Percentiles rank a stretch among this genome's conserved stretches.
phyloP scores from a whole-genome alignment of 2,797 vertebrate species.

The Cyclopterus lumpus region DNA sequence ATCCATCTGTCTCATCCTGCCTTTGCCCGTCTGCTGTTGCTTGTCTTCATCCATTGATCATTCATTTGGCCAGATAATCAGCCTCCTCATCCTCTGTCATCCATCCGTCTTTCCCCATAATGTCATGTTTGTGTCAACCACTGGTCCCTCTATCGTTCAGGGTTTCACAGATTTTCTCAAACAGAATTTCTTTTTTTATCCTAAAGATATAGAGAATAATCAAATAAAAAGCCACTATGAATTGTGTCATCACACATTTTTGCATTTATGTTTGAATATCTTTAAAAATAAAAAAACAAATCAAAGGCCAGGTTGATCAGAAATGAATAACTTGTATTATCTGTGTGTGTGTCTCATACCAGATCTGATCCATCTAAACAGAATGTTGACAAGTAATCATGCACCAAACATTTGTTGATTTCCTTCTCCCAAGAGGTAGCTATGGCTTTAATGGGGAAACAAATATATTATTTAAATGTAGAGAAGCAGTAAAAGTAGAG shows the following conservation, averaged over 20 bases:
- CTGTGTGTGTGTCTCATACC: background rate
- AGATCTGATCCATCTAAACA: background rate
- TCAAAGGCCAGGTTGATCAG: background rate
- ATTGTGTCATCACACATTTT: background rate
- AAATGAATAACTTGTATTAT: background rate
- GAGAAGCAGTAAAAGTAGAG: background rate
- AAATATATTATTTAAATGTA: background rate
- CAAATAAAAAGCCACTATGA: background rate
- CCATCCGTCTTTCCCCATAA: background rate
- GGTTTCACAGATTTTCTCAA: background rate
- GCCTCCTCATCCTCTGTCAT: slow-evolving; percentile 7
- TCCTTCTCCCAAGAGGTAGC: too few relatives aligned
- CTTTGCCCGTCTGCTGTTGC: slow-evolving; percentile 40
- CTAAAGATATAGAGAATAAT: background rate
- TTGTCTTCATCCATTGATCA: slow-evolving; percentile 32
- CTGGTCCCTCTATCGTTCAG: background rate
- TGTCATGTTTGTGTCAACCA: background rate
- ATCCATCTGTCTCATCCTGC: background rate
- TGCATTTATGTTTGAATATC: background rate
- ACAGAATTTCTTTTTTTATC: background rate
- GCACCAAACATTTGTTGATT: background rate
- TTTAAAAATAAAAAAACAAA: background rate
- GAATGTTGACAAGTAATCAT: background rate
- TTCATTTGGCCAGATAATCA: slow-evolving; percentile 25
- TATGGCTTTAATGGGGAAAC: background rate